These are phyloP conservation scores for Heliocidaris tuberculata DNA, from an alignment of 35 echinoderm and acorn worm species.

Conservation along the genomic window DNA sequence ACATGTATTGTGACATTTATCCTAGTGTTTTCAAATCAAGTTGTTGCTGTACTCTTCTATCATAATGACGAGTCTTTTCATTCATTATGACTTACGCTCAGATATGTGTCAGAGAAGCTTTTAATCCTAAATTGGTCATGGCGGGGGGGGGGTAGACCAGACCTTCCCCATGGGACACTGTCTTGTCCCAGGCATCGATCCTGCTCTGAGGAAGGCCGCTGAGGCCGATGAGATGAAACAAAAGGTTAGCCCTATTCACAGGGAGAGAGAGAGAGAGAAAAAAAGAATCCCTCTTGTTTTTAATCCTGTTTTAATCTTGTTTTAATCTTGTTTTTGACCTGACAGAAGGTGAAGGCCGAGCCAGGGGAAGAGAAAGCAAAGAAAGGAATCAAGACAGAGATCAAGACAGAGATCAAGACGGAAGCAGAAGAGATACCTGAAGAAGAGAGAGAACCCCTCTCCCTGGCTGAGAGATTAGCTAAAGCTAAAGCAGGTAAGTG, in stretches of 20 bases:
- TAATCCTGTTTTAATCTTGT: too few species aligned
- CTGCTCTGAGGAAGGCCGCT: constrained; percentile 29
- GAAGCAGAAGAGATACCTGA: not conserved
- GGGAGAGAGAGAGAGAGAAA: too few species aligned
- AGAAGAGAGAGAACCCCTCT: constrained; percentile 23
- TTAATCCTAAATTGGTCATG: too few species aligned
- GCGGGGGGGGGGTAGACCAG: constrained; percentile 65
- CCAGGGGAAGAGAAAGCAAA: not conserved
- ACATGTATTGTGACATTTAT: too few species aligned
- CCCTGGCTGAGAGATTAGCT: constrained; percentile 32
- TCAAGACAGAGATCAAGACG: not conserved
- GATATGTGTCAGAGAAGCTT: too few species aligned
- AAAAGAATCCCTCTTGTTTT: too few species aligned
- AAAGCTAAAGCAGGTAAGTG: constrained; percentile 31
- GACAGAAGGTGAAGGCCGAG: constrained; percentile 16
- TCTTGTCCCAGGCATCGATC: constrained; percentile 83
- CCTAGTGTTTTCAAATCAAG: too few species aligned
- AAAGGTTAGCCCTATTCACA: not conserved
- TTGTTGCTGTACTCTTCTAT: too few species aligned
- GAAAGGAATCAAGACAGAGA: not conserved
- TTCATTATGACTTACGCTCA: too few species aligned
- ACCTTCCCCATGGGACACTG: constrained; percentile 87
- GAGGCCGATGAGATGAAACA: not conserved
- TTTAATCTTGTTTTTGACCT: not conserved
- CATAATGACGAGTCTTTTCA: too few species aligned